phyloP scores from a whole-genome alignment of 2,113 vertebrate genomes.

The Pedionomus torquatus region DNA sequence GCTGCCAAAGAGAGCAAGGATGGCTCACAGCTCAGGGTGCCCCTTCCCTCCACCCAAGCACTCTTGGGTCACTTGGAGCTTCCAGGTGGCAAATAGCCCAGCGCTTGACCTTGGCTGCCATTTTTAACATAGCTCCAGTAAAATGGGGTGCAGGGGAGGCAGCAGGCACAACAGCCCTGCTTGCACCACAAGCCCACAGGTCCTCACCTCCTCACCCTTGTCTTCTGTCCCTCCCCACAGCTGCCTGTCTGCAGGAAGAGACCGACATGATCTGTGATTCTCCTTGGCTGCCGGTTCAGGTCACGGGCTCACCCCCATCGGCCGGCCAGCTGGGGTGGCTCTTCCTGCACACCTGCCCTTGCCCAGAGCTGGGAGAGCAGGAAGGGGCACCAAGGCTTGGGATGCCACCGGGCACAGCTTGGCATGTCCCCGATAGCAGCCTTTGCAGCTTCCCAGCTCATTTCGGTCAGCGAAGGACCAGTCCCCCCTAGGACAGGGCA shows the following conservation, averaged over 20 bases:
- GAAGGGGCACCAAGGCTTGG: rapidly evolving
- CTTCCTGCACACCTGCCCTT: not conserved
- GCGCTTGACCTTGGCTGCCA: not conserved
- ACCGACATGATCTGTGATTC: not conserved
- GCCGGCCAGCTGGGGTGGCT: rapidly evolving
- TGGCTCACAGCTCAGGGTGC: not conserved
- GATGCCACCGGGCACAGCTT: not conserved
- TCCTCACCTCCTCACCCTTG: rapidly evolving
- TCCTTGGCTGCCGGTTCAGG: not conserved
- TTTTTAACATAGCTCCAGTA: not conserved
- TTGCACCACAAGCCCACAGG: not conserved
- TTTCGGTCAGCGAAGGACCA: rapidly evolving
- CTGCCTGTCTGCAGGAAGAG: not conserved
- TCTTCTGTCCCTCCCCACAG: not conserved
- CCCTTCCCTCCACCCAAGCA: not conserved
- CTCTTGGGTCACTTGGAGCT: rapidly evolving
- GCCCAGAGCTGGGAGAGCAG: not conserved
- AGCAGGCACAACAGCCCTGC: not conserved
- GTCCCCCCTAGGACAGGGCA: not conserved
- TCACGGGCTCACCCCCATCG: rapidly evolving
- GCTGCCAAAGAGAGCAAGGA: rapidly evolving
- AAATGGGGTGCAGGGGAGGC: rapidly evolving
- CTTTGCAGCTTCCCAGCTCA: not conserved
- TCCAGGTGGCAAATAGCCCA: not conserved
- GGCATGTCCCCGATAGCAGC: not conserved